These are phyloP conservation scores for Percopsis omiscomaycus DNA, from an alignment of 2,797 vertebrate species.

Conservation along the genomic window DNA sequence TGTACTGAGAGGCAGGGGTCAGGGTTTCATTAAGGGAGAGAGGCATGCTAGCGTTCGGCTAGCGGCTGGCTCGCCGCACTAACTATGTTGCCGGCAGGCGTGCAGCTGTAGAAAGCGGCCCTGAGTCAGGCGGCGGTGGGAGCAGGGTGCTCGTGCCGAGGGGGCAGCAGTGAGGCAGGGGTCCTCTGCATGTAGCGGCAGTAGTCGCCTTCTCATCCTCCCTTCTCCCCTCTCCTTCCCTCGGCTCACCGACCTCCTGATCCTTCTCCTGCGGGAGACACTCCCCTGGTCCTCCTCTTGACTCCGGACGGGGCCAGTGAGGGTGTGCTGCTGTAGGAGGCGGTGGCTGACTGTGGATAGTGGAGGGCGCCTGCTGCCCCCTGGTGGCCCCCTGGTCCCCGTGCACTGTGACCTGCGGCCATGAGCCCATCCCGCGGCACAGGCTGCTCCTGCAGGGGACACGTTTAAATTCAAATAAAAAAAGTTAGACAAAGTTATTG, in stretches of 20 bases:
- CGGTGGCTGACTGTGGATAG: conserved; percentile 67
- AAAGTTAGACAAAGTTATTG: too few species aligned
- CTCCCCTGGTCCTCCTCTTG: conserved; percentile 59
- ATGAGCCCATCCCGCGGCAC: conserved; percentile 65
- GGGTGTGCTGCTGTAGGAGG: conserved; percentile 74
- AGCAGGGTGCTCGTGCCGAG: conserved; percentile 58
- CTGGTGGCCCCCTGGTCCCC: conserved; percentile 78
- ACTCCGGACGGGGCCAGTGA: conserved; percentile 69
- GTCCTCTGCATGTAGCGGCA: conserved; percentile 64
- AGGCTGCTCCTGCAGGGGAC: conserved; percentile 55
- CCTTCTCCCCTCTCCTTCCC: conserved; percentile 48
- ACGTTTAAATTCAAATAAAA: too few species aligned
- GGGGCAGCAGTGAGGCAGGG: conserved; percentile 81
- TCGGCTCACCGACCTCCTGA: conserved; percentile 61
- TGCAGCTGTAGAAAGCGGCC: conserved; percentile 77
- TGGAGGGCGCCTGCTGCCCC: conserved; percentile 85
- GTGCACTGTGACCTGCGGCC: conserved; percentile 55
- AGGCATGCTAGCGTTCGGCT: conserved; percentile 29
- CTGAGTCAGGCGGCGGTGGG: conserved; percentile 72
- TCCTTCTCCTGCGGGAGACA: conserved; percentile 30
- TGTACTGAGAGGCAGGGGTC: conserved; percentile 22
- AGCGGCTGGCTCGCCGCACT: conserved; percentile 41
- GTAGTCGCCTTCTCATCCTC: conserved; percentile 33
- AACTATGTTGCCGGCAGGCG: conserved; percentile 37
- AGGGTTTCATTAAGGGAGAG: conserved; percentile 3